These are phyloP conservation scores for Cistogaster globosa DNA, from an alignment of 2,888 invertebrate genomes.

Conservation along the genomic window DNA sequence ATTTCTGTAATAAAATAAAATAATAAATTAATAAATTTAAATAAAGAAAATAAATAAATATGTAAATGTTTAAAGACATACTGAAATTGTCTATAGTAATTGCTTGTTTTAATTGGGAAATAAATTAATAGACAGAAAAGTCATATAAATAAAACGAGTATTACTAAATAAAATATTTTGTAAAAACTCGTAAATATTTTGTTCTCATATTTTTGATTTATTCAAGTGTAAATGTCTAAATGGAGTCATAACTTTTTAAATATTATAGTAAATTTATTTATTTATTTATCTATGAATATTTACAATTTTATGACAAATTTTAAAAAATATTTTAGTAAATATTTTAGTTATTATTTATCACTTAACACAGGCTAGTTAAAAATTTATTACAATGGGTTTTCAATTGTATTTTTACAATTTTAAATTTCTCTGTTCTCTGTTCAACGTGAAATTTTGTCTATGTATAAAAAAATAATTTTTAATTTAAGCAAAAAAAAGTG, in stretches of 20 bases:
- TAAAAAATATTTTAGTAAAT: neutral
- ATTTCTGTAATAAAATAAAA: neutral
- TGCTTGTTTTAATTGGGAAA: constrained; percentile 18
- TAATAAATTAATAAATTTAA: neutral
- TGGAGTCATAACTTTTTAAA: no score
- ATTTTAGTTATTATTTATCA: neutral
- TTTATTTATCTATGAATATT: neutral
- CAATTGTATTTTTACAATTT: no score
- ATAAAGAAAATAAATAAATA: constrained; percentile 11
- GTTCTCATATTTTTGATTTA: constrained; percentile 1
- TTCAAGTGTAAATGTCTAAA: neutral
- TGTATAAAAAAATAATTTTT: no score
- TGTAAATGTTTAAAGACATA: neutral
- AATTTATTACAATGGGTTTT: neutral
- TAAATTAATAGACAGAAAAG: neutral
- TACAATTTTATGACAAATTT: neutral
- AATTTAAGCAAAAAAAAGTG: no score
- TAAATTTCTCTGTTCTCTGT: no score
- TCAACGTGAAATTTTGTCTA: no score
- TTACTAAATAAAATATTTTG: neutral
- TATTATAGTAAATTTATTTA: neutral
- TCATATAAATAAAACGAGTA: neutral
- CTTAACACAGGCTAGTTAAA: neutral
- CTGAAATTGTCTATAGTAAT: constrained; percentile 3
- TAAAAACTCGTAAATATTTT: neutral